These are phyloP conservation scores for Trogon melanurus DNA, from an alignment of 2,113 vertebrate species.

Conservation along the genomic window DNA sequence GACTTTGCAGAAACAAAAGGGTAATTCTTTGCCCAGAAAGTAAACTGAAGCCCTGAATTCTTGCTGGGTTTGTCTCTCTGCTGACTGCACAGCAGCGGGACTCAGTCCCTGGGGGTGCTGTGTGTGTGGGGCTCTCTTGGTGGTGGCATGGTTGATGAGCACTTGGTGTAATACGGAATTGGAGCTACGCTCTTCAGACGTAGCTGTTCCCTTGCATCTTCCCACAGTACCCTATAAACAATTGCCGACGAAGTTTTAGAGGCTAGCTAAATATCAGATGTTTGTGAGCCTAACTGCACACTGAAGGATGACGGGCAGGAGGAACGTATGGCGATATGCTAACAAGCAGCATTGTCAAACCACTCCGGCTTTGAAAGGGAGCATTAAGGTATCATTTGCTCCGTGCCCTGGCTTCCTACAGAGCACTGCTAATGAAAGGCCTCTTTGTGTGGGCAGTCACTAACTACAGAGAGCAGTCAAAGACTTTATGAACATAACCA, in stretches of 20 bases:
- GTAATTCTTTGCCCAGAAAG: neutral
- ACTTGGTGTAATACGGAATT: neutral
- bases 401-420: constrained; percentile 60
- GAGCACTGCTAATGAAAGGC: constrained; percentile 74
- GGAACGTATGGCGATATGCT: constrained; percentile 5
- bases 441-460: constrained; percentile 71
- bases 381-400: constrained; percentile 80
- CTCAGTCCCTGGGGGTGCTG: neutral
- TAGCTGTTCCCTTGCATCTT: neutral
- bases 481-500: constrained; percentile 31
- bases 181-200: neutral
- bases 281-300: constrained; percentile 10
- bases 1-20: neutral
- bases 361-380: constrained; percentile 72
- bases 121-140: neutral
- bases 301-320: neutral
- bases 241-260: neutral
- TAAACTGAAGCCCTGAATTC: neutral
- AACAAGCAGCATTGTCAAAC: constrained; percentile 68
- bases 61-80: neutral
- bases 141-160: rapidly evolving
- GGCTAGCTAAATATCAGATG: neutral
- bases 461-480: constrained; percentile 68
- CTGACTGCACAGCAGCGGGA: rapidly evolving
- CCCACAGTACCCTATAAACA: neutral